Conservation (phyloP, 2,888 invertebrate species). For the Cantharis flavilabris region DNA sequence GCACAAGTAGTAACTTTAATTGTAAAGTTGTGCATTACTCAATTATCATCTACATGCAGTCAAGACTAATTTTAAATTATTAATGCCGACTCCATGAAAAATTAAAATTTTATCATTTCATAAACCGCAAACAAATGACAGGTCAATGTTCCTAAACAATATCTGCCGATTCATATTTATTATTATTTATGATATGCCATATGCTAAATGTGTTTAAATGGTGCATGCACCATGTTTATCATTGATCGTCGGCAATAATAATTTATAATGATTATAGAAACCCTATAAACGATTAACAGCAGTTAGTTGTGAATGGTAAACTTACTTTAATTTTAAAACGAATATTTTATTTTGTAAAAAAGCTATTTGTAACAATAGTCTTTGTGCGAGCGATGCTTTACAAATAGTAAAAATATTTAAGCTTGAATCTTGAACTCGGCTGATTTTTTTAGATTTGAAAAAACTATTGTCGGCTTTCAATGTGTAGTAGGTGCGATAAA, state of each 20-base stretch:
- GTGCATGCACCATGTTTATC: slow-evolving; percentile 30
- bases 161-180: slow-evolving; percentile 22
- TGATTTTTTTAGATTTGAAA: neutral
- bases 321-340: neutral
- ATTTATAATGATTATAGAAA: slow-evolving; percentile 28
- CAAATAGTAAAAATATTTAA: neutral
- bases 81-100: neutral
- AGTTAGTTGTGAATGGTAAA: neutral
- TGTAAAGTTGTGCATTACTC: neutral
- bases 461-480: no score
- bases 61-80: neutral
- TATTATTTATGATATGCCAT: slow-evolving; percentile 28
- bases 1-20: neutral
- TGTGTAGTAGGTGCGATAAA: no score
- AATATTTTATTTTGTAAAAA: neutral
- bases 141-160: slow-evolving; percentile 23
- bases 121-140: slow-evolving; percentile 16
- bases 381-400: neutral
- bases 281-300: slow-evolving; percentile 4
- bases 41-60: neutral
- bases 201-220: slow-evolving; percentile 24
- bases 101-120: neutral
- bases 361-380: neutral
- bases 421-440: neutral
- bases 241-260: slow-evolving; percentile 34